Percentiles rank a stretch among this genome's conserved stretches.
These are phyloP conservation scores for Tachystola acroxantha DNA, from an alignment of 2,888 invertebrate species.

Conservation along the genomic window DNA sequence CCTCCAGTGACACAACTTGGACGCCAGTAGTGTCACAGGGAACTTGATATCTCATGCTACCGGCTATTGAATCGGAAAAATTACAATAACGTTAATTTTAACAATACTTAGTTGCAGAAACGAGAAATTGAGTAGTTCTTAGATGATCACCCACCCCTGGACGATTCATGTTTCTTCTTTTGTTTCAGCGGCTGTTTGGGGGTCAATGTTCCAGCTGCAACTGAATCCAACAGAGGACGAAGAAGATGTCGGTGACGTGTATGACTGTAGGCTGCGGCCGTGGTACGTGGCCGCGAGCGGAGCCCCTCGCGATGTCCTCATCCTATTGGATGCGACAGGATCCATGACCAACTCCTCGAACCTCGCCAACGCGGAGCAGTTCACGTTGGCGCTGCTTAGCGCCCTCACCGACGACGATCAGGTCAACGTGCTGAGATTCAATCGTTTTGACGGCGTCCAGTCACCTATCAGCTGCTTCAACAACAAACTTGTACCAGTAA, in stretches of 20 bases:
- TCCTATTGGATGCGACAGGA: slow-evolving; percentile 62
- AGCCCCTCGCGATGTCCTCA: slow-evolving; percentile 60
- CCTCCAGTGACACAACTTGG: too few relatives aligned
- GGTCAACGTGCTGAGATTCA: slow-evolving; percentile 62
- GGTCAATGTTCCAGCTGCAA: slow-evolving; percentile 50
- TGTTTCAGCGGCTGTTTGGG: slow-evolving; percentile 54
- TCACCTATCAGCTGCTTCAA: slow-evolving; percentile 62
- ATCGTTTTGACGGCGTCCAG: slow-evolving; percentile 32
- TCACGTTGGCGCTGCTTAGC: slow-evolving; percentile 56
- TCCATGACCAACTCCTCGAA: slow-evolving; percentile 65
- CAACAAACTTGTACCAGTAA: slow-evolving; percentile 58
- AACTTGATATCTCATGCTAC: too few relatives aligned
- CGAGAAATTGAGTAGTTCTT: too few relatives aligned
- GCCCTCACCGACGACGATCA: slow-evolving; percentile 67
- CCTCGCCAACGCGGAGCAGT: slow-evolving; percentile 39
- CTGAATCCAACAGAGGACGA: slow-evolving; percentile 4
- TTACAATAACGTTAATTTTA: too few relatives aligned
- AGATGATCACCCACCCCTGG: too few relatives aligned
- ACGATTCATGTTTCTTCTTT: too few relatives aligned
- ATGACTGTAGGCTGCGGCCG: slow-evolving; percentile 63
- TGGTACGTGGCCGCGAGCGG: slow-evolving; percentile 69
- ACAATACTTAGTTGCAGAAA: too few relatives aligned
- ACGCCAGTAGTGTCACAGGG: too few relatives aligned
- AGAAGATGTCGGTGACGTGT: slow-evolving; percentile 40
- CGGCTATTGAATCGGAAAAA: too few relatives aligned